Percentiles rank a stretch among this genome's conserved stretches.
These are phyloP conservation scores for Trypoxylus dichotomus DNA, from an alignment of 1,140 invertebrate genomes.

Conservation along the genomic window DNA sequence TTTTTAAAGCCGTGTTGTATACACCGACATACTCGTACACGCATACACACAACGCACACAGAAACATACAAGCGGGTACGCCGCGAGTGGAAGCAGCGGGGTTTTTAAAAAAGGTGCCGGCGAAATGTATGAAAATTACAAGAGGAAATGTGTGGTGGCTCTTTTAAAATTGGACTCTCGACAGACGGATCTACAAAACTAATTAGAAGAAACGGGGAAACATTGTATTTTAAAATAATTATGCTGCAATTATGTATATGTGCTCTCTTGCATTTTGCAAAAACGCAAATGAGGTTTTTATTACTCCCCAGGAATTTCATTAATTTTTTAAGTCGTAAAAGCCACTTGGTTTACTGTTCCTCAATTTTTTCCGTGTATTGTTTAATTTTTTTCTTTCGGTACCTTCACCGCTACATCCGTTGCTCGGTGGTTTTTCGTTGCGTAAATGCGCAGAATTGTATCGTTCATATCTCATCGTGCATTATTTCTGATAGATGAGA, in stretches of 20 bases:
- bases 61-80: background rate
- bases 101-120: conserved; percentile 24
- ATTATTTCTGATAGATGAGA: background rate
- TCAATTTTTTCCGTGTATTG: conserved; percentile 27
- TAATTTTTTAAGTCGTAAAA: conserved; percentile 31
- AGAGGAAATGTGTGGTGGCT: conserved; percentile 30
- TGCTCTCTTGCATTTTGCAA: conserved; percentile 28
- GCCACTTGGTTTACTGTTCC: conserved; percentile 27
- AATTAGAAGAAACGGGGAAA: conserved; percentile 31
- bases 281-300: conserved; percentile 29
- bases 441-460: background rate
- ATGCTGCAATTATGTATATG: conserved; percentile 31
- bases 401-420: background rate
- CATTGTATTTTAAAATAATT: conserved; percentile 33
- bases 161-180: conserved; percentile 30
- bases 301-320: conserved; percentile 28
- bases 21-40: background rate
- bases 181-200: conserved; percentile 29
- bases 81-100: background rate
- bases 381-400: background rate
- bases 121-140: conserved; percentile 29
- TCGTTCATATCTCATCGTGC: background rate
- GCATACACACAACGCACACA: background rate
- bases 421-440: background rate
- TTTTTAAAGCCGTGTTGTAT: conserved; percentile 17